These are phyloP conservation scores for Agrochola litura DNA, from an alignment of 2,888 invertebrate species.

Conservation along the genomic window DNA sequence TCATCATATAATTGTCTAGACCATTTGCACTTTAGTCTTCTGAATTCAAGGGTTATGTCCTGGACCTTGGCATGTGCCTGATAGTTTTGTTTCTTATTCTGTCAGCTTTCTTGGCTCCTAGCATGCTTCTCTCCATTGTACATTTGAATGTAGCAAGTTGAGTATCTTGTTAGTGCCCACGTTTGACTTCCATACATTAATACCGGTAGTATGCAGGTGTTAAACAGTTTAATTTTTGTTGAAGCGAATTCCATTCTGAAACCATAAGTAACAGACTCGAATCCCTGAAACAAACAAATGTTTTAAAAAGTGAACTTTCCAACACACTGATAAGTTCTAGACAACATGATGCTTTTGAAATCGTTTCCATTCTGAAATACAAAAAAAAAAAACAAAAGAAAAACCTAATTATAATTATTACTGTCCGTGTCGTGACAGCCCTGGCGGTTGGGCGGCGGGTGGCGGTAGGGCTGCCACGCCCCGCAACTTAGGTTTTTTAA, in stretches of 20 bases:
- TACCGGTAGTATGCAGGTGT: neutral
- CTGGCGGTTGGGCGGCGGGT: slow-evolving; percentile 65
- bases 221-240: neutral
- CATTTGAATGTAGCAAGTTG: neutral
- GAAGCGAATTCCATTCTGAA: neutral
- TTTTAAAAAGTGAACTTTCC: neutral
- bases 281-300: neutral
- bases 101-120: neutral
- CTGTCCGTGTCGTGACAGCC: slow-evolving; percentile 57
- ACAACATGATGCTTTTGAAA: neutral
- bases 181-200: neutral
- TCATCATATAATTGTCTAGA: neutral
- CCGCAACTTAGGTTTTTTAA: slow-evolving; percentile 87
- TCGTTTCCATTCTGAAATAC: neutral
- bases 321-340: neutral
- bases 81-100: no score
- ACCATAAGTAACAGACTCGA: neutral
- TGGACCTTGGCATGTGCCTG: no score
- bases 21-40: neutral
- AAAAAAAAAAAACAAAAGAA: no score
- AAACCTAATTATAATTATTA: slow-evolving; percentile 42
- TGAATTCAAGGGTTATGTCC: neutral
- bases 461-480: slow-evolving; percentile 77
- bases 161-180: neutral
- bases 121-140: neutral